Evolutionary conservation across 2,888 invertebrate genomes (phyloP), one percentile per base, ranked within the genome.

Genomic region (Taenaris catops): DNA sequence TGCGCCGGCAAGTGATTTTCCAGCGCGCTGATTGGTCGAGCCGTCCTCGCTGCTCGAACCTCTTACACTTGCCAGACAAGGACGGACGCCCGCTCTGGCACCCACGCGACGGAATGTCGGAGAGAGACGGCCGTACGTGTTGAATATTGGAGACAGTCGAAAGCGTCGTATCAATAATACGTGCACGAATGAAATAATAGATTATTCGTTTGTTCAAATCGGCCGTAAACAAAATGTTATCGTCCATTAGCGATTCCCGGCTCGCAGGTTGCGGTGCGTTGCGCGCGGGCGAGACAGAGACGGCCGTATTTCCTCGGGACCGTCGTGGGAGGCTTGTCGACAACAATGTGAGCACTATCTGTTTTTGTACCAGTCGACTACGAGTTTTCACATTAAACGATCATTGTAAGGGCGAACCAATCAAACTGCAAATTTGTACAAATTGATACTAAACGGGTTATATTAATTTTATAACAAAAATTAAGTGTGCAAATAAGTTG

Each of bases 381-480:
- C 63, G 73, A 78, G 81, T 74, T 69, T 73, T 55, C 84, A 81
- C 80, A 83, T 81, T 81, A 83, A 81, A 68, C 84, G 84, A 84
- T 81, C 83, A 81, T 73, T 79, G 75, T 78, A 79, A 80, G 76
- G 79, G 80, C 75, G 79, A 75, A 79, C 84, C 86, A 83, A 86
- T 84, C 84, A 83, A 80, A 81, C 74, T 67, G 79, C 70, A 84
- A 84, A 84, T 84, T 80, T 75, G 81, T 80, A 84, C 86, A 86
- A 86, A 86, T 86, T 84, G 78, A 80, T 84, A 83, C 84, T 86
- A 86, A 86, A 84, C 83, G 81, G 79, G 76, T 80, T 83, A 76
- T 83, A 84, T 84, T 86, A 86, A 86, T 86, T 84, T 83, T 83
- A 86, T 84, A 81, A 83, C 83, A 84, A 86, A 86, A 86, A 86